Base-by-base conservation (phyloP, 2,797 vertebrate species). In the Syngnathus acus region DNA sequence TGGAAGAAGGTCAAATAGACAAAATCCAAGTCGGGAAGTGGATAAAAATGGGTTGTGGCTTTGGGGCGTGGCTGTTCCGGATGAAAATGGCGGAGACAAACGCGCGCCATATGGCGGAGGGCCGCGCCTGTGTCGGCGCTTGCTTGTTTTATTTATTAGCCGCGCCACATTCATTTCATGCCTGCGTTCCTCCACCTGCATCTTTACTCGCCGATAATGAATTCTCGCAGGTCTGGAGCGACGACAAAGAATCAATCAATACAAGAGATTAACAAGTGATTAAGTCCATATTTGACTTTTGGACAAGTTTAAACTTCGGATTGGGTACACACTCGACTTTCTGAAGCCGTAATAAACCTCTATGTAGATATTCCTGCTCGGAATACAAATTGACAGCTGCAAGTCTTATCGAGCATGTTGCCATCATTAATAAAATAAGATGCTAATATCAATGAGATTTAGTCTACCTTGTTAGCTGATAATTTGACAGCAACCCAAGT, bases 131-230 rank as follows among this genome's bases (percentile, higher is more conserved):
- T 65, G 38, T 37, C 39, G 5, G 60, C 19, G 26, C 26, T 64
- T 64, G 62, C 21, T 54, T 62, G n/a, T 54, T 65, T 65, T 65
- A 65, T 65, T 65, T 65, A 65, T 65, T 65, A 54, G 37, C 64
- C n/a, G 50, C 43, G 64, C 64, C 64, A 57, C 58, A 54, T 37
- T 50, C 39, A 55, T 43, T 40, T 53, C n/a, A 51, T 62, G 58
- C 38, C 64, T 55, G 26, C n/a, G 9, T 65, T 65, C 64, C 19
- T 39, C 64, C 64, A 65, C 64, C 64, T 65, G 64, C 64, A 37
- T 53, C 64, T 53, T 61, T 57, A 37, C 26, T 57, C 8, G 40
- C 60, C 6, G 19, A 62, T 43, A 43, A 62, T 43, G 19, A 62
- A 43, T 62, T 42, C 40, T 62, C 59, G n/a, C 59, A 13, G 10